Percentiles rank a stretch among this genome's conserved stretches.
Evolutionary conservation across 2,888 invertebrate species (phyloP).

Genomic region (Cynaeus angustus): DNA sequence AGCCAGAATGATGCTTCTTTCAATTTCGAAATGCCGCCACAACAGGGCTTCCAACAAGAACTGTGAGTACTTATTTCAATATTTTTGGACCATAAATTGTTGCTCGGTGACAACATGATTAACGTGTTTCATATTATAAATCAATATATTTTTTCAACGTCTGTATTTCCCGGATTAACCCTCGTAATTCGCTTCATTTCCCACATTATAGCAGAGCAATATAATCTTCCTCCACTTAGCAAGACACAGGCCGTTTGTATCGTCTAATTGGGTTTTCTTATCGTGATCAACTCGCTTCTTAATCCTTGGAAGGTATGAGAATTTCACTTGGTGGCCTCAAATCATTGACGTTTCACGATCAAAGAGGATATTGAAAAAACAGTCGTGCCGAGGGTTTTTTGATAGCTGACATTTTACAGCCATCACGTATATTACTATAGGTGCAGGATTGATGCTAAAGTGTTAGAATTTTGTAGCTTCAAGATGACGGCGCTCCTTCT

Average conservation of each 20-base stretch:
- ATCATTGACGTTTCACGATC: not conserved
- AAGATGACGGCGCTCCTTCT: slow-evolving; percentile 12
- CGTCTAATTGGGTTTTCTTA: slow-evolving; percentile 20
- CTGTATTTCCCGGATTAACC: slow-evolving; percentile 12
- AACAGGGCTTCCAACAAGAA: slow-evolving; percentile 62
- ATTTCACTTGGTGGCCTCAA: slow-evolving; percentile 6
- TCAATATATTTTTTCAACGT: slow-evolving; percentile 4
- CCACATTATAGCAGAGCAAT: slow-evolving; percentile 19
- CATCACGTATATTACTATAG: not conserved
- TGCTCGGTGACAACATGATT: not conserved
- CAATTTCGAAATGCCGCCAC: slow-evolving; percentile 63
- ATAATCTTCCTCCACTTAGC: slow-evolving; percentile 17
- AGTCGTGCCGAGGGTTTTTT: slow-evolving; percentile 14
- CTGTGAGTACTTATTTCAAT: slow-evolving; percentile 57
- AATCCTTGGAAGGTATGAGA: not conserved
- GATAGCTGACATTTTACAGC: slow-evolving; percentile 4
- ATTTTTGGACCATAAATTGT: too few relatives aligned
- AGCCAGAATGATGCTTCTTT: slow-evolving; percentile 54
- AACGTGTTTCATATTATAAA: not conserved
- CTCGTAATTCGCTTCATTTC: slow-evolving; percentile 23
- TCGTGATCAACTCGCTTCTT: slow-evolving; percentile 4
- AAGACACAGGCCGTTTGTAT: slow-evolving; percentile 24
- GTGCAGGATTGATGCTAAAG: slow-evolving; percentile 4
- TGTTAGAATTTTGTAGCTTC: slow-evolving; percentile 9
- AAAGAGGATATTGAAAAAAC: slow-evolving; percentile 10